A percentile compares a stretch with the other conserved stretches of the same genome.
These are phyloP conservation scores for Aspidiotus rigidus DNA, from an alignment of 2,888 invertebrate species.

Conservation along the genomic window DNA sequence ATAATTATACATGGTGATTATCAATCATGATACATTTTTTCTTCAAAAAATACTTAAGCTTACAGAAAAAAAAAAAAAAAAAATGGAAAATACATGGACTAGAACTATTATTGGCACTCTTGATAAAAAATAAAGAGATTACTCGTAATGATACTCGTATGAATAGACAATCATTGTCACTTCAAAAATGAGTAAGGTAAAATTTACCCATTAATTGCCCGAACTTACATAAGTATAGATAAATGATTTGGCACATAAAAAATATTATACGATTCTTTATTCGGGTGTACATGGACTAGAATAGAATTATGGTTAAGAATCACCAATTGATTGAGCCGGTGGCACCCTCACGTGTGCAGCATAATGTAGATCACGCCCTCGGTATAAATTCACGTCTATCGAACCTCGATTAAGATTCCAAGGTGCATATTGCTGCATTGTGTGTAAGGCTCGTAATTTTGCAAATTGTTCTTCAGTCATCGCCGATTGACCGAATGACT, in stretches of 20 bases:
- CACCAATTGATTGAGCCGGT: background rate
- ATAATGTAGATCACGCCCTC: background rate
- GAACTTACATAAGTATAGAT: background rate
- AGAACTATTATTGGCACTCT: slow-evolving; percentile 4
- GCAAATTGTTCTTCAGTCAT: background rate
- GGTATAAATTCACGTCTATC: background rate
- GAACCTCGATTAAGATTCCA: background rate
- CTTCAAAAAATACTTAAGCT: no score
- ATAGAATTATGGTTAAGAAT: background rate
- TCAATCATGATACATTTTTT: no score
- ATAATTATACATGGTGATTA: no score
- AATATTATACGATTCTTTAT: background rate
- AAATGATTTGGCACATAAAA: background rate
- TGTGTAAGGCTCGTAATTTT: background rate
- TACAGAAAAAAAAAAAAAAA: background rate
- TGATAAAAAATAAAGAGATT: background rate
- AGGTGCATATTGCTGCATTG: background rate
- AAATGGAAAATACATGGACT: background rate
- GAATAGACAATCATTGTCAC: background rate
- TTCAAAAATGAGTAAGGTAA: background rate
- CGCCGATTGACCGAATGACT: background rate
- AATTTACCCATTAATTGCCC: background rate
- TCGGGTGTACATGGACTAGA: background rate
- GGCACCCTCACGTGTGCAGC: background rate
- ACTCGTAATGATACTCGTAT: background rate